phyloP scores from a whole-genome alignment of 2,797 vertebrate species.

The Bryconaethiops microstoma region DNA sequence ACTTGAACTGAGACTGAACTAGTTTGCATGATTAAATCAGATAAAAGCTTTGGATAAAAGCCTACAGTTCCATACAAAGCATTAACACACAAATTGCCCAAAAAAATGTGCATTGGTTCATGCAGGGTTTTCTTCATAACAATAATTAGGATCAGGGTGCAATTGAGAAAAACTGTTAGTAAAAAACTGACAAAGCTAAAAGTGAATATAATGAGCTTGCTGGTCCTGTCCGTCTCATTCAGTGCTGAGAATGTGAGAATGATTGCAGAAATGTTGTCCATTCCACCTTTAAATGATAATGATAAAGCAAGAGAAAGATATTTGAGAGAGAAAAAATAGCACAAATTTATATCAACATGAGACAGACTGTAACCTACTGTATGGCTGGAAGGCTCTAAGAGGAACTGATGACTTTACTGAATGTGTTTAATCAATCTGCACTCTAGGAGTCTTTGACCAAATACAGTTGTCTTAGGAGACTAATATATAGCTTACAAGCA shows the following conservation, averaged over 20 bases:
- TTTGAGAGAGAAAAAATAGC: background rate
- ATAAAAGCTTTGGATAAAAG: conserved; percentile 33
- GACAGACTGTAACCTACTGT: background rate
- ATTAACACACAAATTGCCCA: conserved; percentile 41
- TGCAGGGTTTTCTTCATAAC: conserved; percentile 24
- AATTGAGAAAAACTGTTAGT: conserved; percentile 29
- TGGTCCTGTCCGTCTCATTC: conserved; percentile 17
- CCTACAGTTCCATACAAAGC: conserved; percentile 29
- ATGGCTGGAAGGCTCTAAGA: background rate
- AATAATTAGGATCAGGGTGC: conserved; percentile 28
- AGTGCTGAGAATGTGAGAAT: conserved; percentile 19
- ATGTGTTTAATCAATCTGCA: too few relatives aligned
- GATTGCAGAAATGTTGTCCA: conserved; percentile 23
- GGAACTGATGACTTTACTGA: background rate
- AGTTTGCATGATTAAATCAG: conserved; percentile 23
- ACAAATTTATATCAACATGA: background rate
- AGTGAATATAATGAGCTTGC: conserved; percentile 8
- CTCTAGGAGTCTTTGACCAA: background rate
- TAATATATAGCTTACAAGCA: background rate
- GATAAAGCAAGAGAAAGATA: background rate
- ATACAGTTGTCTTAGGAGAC: background rate
- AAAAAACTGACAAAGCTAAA: conserved; percentile 6
- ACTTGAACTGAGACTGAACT: conserved; percentile 23
- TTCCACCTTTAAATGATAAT: background rate
- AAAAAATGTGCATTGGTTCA: conserved; percentile 39